phyloP scores from a whole-genome alignment of 2,113 vertebrate genomes.

The Cyanoramphus novaezelandiae region DNA sequence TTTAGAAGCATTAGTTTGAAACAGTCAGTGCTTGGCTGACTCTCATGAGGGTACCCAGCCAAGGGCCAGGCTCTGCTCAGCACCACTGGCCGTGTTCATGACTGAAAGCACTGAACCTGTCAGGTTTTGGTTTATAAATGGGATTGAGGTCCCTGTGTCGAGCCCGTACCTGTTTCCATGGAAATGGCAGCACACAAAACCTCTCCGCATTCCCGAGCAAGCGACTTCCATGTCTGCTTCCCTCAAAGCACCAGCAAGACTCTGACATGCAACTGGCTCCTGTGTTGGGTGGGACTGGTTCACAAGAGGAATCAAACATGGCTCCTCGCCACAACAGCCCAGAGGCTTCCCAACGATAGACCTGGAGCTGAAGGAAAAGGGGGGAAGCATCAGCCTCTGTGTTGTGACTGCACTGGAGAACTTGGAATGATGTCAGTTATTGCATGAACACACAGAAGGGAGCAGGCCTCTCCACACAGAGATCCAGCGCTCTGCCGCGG shows the following conservation, averaged over 20 bases:
- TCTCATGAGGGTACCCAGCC: background rate
- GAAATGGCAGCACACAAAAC: background rate
- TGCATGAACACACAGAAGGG: background rate
- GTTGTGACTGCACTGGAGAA: background rate
- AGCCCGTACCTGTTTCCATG: background rate
- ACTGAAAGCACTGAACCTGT: background rate
- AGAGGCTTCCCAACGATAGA: background rate
- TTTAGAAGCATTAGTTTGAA: background rate
- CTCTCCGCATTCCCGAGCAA: background rate
- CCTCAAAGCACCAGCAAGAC: background rate
- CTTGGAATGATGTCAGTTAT: background rate
- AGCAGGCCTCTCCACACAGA: background rate
- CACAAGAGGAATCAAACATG: background rate
- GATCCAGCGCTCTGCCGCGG: background rate
- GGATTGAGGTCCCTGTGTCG: background rate
- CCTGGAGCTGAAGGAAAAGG: background rate
- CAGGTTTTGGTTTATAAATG: background rate
- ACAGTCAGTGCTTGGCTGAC: background rate
- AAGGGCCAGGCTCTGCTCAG: background rate
- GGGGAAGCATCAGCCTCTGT: background rate
- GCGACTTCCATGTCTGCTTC: background rate
- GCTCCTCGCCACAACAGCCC: background rate
- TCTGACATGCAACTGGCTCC: background rate
- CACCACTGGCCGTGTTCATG: fast-evolving
- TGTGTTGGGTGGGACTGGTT: background rate